Conservation (phyloP, 2,797 vertebrate species). For the Sciaenops ocellatus region DNA sequence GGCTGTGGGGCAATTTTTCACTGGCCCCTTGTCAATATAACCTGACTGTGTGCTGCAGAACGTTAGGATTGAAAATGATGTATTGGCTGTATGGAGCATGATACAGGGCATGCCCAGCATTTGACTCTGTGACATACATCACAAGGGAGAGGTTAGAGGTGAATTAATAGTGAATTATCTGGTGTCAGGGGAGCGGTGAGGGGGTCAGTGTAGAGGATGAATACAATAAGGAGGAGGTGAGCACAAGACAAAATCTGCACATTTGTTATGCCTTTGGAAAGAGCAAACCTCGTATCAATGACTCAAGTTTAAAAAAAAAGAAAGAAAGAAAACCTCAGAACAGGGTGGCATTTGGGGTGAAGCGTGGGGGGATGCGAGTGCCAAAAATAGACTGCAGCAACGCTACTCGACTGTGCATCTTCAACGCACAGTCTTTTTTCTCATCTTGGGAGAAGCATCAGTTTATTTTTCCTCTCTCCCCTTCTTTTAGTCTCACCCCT, state of each 20-base stretch:
- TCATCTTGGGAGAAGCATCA: conserved; percentile 46
- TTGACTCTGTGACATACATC: conserved; percentile 70
- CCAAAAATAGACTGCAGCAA: conserved; percentile 70
- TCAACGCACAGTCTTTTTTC: conserved; percentile 47
- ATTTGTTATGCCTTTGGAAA: conserved; percentile 33
- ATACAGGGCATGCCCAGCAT: conserved; percentile 29
- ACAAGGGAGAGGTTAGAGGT: conserved; percentile 62
- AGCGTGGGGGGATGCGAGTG: conserved; percentile 2
- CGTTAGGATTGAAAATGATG: conserved; percentile 58
- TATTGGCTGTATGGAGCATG: conserved; percentile 31
- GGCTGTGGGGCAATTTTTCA: conserved; percentile 60
- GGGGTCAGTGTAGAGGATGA: conserved; percentile 22
- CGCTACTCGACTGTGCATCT: conserved; percentile 41
- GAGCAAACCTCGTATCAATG: conserved; percentile 57
- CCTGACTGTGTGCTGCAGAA: conserved; percentile 17
- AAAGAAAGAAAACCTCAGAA: conserved; percentile 28
- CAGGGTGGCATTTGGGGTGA: conserved; percentile 47
- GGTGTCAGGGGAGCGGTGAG: conserved; percentile 34
- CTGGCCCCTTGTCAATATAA: conserved; percentile 63
- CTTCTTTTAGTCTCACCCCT: conserved; percentile 33
- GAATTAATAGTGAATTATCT: conserved; percentile 67
- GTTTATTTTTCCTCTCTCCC: conserved; percentile 51
- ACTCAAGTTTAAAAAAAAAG: conserved; percentile 37
- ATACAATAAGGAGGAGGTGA: conserved; percentile 34
- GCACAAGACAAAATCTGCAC: conserved; percentile 13